These are phyloP conservation scores for Pandion haliaetus DNA, from an alignment of 2,113 vertebrate genomes.

Conservation along the genomic window DNA sequence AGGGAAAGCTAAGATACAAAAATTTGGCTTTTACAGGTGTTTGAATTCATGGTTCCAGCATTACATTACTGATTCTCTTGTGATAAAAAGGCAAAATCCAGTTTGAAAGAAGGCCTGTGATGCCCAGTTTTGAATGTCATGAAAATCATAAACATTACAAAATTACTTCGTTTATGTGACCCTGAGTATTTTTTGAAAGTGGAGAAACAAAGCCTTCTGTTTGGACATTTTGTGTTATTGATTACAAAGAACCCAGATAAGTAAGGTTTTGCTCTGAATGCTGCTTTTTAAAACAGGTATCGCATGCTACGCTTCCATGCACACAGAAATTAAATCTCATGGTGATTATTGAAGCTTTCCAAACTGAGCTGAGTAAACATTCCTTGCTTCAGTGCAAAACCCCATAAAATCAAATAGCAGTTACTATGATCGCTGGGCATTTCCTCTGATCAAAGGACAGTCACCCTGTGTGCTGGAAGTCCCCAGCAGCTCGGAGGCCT, in stretches of 20 bases:
- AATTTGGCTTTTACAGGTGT: neutral
- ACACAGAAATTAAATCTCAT: slow-evolving; percentile 29
- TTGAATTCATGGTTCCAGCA: neutral
- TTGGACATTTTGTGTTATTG: neutral
- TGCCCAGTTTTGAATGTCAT: neutral
- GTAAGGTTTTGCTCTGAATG: neutral
- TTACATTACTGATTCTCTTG: neutral
- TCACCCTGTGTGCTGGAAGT: neutral
- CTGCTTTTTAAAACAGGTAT: neutral
- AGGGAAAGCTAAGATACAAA: neutral
- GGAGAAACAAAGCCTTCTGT: neutral
- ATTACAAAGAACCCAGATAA: neutral
- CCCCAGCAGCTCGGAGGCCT: neutral
- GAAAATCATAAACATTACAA: neutral
- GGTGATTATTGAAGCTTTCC: slow-evolving; percentile 11
- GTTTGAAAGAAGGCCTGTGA: neutral
- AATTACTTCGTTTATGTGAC: neutral
- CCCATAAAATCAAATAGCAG: neutral
- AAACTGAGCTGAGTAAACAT: neutral
- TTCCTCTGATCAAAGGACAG: neutral
- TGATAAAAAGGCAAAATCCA: neutral
- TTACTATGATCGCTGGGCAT: neutral
- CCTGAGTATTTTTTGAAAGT: neutral
- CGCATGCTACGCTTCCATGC: neutral
- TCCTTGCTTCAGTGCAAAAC: neutral